Conservation (phyloP, 2,888 invertebrate species). For the Caradrina clavipalpis region DNA sequence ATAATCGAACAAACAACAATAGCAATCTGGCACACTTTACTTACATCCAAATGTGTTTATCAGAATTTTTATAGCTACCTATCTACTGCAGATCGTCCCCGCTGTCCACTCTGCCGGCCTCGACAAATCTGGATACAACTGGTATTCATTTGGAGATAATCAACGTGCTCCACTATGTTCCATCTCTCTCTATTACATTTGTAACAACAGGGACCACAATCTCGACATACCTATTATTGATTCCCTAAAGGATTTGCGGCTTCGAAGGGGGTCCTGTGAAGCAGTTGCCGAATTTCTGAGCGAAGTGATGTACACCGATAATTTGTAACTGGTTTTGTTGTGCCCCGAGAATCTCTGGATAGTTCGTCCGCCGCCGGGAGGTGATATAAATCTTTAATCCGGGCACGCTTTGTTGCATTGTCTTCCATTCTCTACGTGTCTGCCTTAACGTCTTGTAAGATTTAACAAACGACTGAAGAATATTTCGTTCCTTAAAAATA, state of each 20-base stretch:
- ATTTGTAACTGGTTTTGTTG: constrained; percentile 32
- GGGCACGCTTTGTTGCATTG: constrained; percentile 41
- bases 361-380: constrained; percentile 23
- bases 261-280: constrained; percentile 29
- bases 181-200: constrained; percentile 52
- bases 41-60: constrained; percentile 56
- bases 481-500: constrained; percentile 1
- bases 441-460: constrained; percentile 26
- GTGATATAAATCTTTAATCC: constrained; percentile 56
- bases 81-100: constrained; percentile 35
- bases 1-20: constrained; percentile 22
- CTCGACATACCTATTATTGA: constrained; percentile 49
- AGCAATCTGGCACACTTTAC: constrained; percentile 21
- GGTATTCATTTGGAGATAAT: constrained; percentile 85
- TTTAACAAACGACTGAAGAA: constrained; percentile 24
- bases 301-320: constrained; percentile 11
- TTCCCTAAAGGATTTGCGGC: constrained; percentile 62
- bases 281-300: constrained; percentile 31
- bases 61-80: constrained; percentile 41
- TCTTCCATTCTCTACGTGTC: constrained; percentile 41
- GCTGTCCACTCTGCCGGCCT: constrained; percentile 68
- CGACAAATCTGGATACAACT: constrained; percentile 81
- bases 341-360: constrained; percentile 2
- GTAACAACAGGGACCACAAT: constrained; percentile 46
- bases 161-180: constrained; percentile 61